phyloP scores from a whole-genome alignment of 2,113 vertebrate genomes.

The Malurus cyaneus region DNA sequence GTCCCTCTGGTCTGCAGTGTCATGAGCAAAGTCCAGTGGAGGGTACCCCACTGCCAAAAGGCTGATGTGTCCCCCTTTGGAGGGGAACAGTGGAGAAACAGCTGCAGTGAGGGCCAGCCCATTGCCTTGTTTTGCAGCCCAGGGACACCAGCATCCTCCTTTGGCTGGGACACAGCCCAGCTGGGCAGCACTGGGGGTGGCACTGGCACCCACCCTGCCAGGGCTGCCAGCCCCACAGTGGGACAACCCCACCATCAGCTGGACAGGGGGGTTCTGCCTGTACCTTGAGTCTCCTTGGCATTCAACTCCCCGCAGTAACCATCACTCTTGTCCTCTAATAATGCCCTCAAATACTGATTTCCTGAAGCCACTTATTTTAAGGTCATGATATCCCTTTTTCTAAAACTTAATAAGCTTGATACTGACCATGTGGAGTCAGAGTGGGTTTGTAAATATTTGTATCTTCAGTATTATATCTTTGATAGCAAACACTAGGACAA shows the following conservation, averaged over 20 bases:
- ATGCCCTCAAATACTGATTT: background rate
- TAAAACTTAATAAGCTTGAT: constrained; percentile 31
- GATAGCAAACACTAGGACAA: constrained; percentile 13
- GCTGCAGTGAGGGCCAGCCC: fast-evolving
- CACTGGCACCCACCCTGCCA: background rate
- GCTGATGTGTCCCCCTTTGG: background rate
- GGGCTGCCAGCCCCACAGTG: fast-evolving
- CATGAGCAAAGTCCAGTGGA: background rate
- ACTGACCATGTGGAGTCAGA: background rate
- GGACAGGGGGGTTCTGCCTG: background rate
- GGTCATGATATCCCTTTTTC: background rate
- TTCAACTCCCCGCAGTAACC: fast-evolving
- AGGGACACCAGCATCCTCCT: fast-evolving
- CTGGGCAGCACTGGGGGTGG: background rate
- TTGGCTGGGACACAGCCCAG: background rate
- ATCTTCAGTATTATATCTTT: constrained; percentile 26
- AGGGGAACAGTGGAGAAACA: background rate
- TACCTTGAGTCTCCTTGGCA: background rate
- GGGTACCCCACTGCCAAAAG: background rate
- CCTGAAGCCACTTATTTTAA: background rate
- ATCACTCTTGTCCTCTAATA: background rate
- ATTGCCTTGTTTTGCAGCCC: background rate
- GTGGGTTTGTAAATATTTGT: constrained; percentile 45
- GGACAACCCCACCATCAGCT: background rate
- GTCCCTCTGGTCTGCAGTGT: too few relatives aligned